A percentile compares a stretch with the other conserved stretches of the same genome.
Conservation (phyloP, 2,888 invertebrate genomes). For the Watsonalla cultraria region DNA sequence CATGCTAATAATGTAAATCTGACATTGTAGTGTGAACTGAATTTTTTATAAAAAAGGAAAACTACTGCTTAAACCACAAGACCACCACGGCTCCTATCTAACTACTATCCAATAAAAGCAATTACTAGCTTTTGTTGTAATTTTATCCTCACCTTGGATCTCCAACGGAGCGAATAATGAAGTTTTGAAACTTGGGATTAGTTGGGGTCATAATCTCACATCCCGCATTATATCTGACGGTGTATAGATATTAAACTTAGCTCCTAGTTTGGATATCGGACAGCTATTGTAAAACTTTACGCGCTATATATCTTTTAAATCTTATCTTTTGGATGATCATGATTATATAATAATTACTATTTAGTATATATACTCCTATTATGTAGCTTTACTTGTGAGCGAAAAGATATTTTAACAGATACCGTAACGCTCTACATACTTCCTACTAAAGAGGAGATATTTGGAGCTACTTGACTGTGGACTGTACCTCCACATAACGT, state of each 20-base stretch:
- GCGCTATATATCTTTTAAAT: slow-evolving; percentile 21
- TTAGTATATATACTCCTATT: too few relatives aligned
- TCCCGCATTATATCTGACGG: slow-evolving; percentile 42
- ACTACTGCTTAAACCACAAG: too few relatives aligned
- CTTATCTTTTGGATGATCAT: slow-evolving; percentile 28
- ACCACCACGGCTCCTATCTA: too few relatives aligned
- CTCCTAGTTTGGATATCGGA: slow-evolving; percentile 20
- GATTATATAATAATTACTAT: too few relatives aligned
- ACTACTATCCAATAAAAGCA: neutral
- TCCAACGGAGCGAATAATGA: slow-evolving; percentile 65
- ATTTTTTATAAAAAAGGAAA: too few relatives aligned
- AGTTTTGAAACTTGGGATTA: slow-evolving; percentile 71
- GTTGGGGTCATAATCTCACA: slow-evolving; percentile 59
- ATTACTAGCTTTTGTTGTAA: slow-evolving; percentile 41
- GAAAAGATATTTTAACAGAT: neutral
- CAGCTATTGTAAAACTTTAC: slow-evolving; percentile 24
- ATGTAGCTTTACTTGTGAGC: too few relatives aligned
- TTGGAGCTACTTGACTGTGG: too few relatives aligned
- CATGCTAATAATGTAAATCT: too few relatives aligned
- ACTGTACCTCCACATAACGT: too few relatives aligned
- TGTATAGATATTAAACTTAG: slow-evolving; percentile 22
- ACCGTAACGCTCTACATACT: too few relatives aligned
- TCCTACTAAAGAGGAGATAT: too few relatives aligned
- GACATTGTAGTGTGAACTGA: too few relatives aligned
- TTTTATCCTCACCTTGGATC: slow-evolving; percentile 60